Evolutionary conservation across 2,888 invertebrate genomes (phyloP), one percentile per base, ranked within the genome.

Genomic region (Polietes domitor): DNA sequence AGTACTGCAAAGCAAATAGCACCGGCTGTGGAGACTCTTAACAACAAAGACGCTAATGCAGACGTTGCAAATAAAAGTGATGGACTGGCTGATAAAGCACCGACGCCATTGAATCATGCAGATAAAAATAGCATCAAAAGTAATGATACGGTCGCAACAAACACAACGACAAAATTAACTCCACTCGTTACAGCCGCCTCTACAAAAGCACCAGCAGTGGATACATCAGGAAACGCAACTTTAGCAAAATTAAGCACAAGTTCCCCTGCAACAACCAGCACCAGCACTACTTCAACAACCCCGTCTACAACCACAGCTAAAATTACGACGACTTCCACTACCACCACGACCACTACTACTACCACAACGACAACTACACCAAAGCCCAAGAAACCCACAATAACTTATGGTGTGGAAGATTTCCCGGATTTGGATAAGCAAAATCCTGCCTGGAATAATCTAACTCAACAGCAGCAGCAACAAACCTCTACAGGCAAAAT

Each of bases 371-470:
- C 89, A 9, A 89, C 91, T 0, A 91, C 90, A n/a, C 89, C 88
- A 61, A 92, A 91, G 85, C 93, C 92, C 10, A 93, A 93, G 81
- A 94, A 94, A 87, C 94, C 94, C 4, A 92, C 90, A n/a, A 89
- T 93, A 6, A 94, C 94, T 0, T 89, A 91, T 58, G 92, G 93
- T 70, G 91, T 92, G 77, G 91, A 91, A 71, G 91, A 93, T 79
- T 92, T 92, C 81, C 88, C 88, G 5, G 86, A 87, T 71, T 82
- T 87, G 19, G 88, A 87, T 50, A 86, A 85, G 21, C 80, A 86
- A 55, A 81, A 74, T 72, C 65, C 78, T 10, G 79, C 77, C 9
- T 77, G 75, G 17, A 72, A 72, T 12, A 76, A 70, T 47, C 43
- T 84, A 43, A 68, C 68, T 15, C 21, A 68, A 21, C 41, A 43